Conservation (phyloP, 2,888 invertebrate species). For the Opisthograptis luteolata region DNA sequence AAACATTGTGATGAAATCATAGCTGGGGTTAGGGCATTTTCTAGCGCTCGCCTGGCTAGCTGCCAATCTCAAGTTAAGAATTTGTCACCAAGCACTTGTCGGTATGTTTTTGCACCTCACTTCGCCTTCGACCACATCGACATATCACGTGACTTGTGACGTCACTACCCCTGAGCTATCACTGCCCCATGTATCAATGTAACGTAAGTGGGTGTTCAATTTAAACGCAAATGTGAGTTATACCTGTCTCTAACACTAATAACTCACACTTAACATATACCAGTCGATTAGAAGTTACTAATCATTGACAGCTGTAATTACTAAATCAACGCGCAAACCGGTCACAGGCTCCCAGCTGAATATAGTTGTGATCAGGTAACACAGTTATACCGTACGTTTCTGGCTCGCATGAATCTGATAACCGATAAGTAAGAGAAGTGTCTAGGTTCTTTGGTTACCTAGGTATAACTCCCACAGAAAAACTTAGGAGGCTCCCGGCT, state of each 20-base stretch:
- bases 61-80: no score
- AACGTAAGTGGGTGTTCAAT: conserved; percentile 10
- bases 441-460: not conserved
- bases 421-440: not conserved
- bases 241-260: not conserved
- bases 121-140: no score
- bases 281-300: conserved; percentile 11
- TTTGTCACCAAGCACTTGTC: no score
- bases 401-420: not conserved
- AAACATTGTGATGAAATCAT: no score
- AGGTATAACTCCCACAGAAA: no score
- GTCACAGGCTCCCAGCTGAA: not conserved
- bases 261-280: conserved; percentile 2
- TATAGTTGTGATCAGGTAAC: not conserved
- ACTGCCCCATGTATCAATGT: conserved; percentile 11
- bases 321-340: conserved; percentile 11
- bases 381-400: conserved; percentile 4
- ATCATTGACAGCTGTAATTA: conserved; percentile 12
- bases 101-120: no score
- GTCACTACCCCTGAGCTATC: not conserved
- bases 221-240: conserved; percentile 3
- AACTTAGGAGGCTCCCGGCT: no score
- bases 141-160: no score
- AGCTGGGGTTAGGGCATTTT: no score
- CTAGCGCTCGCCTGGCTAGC: no score